Percentiles rank a stretch among this genome's conserved stretches.
phyloP scores from a whole-genome alignment of 2,888 invertebrate species.

The Pandemis cinnamomeana region DNA sequence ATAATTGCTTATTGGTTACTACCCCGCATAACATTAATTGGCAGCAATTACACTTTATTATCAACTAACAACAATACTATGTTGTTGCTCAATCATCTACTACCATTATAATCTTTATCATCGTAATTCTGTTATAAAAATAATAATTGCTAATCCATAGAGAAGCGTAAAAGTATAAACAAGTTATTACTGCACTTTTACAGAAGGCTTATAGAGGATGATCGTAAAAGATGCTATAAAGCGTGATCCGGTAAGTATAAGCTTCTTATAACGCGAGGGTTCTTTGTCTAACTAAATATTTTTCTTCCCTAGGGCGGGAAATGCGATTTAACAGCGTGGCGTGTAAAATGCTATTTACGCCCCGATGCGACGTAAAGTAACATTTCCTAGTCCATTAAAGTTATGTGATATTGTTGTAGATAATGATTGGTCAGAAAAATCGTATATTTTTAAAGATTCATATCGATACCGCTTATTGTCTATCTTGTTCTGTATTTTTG shows the following conservation, averaged over 20 bases:
- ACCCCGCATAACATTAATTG: slow-evolving; percentile 16
- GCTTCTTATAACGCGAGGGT: neutral
- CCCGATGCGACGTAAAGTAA: too few relatives aligned
- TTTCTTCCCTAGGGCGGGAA: neutral
- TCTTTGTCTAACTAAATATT: neutral
- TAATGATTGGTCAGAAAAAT: too few relatives aligned
- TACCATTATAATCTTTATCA: slow-evolving; percentile 2
- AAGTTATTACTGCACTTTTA: slow-evolving; percentile 15
- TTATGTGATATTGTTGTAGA: too few relatives aligned
- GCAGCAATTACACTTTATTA: slow-evolving; percentile 7
- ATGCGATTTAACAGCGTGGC: neutral
- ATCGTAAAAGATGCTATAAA: slow-evolving; percentile 18
- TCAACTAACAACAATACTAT: slow-evolving; percentile 15
- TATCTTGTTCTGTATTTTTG: too few relatives aligned
- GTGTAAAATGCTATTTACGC: neutral
- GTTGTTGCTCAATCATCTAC: slow-evolving; percentile 2
- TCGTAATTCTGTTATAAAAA: slow-evolving; percentile 24
- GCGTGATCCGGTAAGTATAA: slow-evolving; percentile 33
- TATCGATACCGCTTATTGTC: too few relatives aligned
- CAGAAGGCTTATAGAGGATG: slow-evolving; percentile 24
- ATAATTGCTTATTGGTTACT: neutral
- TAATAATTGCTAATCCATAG: slow-evolving; percentile 22
- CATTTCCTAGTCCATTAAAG: too few relatives aligned
- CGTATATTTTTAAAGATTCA: too few relatives aligned
- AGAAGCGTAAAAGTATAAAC: slow-evolving; percentile 25